Evolutionary conservation across 2,888 invertebrate species (phyloP).

Genomic region (Clivina fossor): DNA sequence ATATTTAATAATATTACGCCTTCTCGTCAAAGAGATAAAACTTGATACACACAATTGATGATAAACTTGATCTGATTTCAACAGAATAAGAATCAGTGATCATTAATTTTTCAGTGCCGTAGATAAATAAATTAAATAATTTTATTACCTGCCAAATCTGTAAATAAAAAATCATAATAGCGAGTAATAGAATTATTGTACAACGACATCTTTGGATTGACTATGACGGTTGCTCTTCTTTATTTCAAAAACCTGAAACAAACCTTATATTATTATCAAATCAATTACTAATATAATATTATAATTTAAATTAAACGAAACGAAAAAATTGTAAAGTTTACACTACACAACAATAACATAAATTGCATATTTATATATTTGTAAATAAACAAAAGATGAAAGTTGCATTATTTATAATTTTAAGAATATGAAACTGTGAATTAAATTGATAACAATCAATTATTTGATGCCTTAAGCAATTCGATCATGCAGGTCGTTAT

Average conservation of each 20-base stretch:
- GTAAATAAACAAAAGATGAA: no score
- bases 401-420: no score
- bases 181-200: constrained; percentile 64
- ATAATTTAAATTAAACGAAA: not conserved
- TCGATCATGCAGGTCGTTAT: no score
- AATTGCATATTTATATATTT: no score
- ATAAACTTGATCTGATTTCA: no score
- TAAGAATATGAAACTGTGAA: no score
- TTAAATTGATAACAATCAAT: no score
- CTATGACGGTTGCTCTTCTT: constrained; percentile 12
- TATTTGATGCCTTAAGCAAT: no score
- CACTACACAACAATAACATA: no score
- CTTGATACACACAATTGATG: not conserved
- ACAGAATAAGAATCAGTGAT: not conserved
- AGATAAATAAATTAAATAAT: not conserved
- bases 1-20: no score
- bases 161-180: constrained; percentile 57
- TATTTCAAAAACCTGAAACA: constrained; percentile 32
- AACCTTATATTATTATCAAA: not conserved
- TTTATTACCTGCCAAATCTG: constrained; percentile 37
- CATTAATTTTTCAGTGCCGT: not conserved
- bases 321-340: not conserved
- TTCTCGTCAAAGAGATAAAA: not conserved
- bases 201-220: constrained; percentile 58
- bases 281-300: not conserved